Evolutionary conservation across 1,140 invertebrate genomes (phyloP), one percentile per base, ranked within the genome.

Genomic region (Drosophila sp.): DNA sequence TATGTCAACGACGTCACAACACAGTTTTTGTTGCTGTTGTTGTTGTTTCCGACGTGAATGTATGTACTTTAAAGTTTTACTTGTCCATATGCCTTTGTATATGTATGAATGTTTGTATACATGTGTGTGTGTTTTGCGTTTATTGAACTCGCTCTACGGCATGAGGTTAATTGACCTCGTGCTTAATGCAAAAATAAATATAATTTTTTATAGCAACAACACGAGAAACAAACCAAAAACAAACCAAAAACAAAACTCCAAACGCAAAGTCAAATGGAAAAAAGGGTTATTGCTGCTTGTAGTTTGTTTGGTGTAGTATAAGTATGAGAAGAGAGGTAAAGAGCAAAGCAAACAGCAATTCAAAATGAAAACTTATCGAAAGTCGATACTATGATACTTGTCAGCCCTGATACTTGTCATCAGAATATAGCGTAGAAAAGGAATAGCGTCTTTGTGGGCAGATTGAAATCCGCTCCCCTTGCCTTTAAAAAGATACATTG

Each of bases 141-240:
- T 91, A 85, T 91, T 91, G 90, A 91, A 91, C 90, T 91, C 80
- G 66, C 66, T 68, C 63, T 69, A 58, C 79, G 80, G 84, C 84
- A 84, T 80, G 82, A 85, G 90, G 90, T 91, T 91, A 91, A 91
- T 91, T 91, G 90, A 91, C 90, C 90, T 91, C 90, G 90, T 91
- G 90, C 90, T 91, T 84, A 91, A 91, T 90, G 90, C 85, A 86
- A 76, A 91, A 90, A 82, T 89, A 89, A 90, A 86, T 73, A 91
- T 87, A 84, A 87, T 89, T 87, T 89, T 87, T 78, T 81, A 62
- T 55, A 68, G 57, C 64, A 73, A 54, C 63, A 66, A 33, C 67
- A 71, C 32, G 70, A 72, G 66, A 68, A 79, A 54, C 44, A 32
- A 30, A 35, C 17, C n/a, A 58, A 35, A 35, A 58, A 55, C 27